phyloP scores from a whole-genome alignment of 2,888 invertebrate genomes.

The Ormyrus nitidulus region DNA sequence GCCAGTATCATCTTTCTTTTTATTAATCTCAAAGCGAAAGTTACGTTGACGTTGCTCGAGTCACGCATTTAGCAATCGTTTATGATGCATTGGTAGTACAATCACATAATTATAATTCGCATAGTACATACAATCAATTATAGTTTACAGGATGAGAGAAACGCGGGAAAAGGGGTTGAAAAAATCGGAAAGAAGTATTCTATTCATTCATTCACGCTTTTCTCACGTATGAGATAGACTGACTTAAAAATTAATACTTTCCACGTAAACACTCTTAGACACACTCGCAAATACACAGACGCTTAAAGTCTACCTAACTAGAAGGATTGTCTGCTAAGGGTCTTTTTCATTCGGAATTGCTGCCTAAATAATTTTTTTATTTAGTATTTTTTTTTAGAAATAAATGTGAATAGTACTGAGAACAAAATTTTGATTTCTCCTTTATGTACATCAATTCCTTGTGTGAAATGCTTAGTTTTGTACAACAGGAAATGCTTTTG shows the following conservation, averaged over 20 bases:
- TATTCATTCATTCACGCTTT: constrained; percentile 26
- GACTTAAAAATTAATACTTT: constrained; percentile 71
- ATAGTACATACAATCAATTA: constrained; percentile 55
- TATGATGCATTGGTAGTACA: constrained; percentile 34
- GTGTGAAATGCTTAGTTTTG: constrained; percentile 34
- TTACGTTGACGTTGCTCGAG: constrained; percentile 3
- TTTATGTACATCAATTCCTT: constrained; percentile 49
- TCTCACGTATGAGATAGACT: constrained; percentile 49
- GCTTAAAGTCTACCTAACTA: constrained; percentile 65
- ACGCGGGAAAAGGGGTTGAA: constrained; percentile 52
- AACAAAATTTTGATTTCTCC: constrained; percentile 2
- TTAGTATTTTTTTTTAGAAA: not conserved
- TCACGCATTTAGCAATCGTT: not conserved
- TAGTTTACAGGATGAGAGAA: constrained; percentile 41
- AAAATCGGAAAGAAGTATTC: constrained; percentile 49
- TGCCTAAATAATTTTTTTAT: not conserved
- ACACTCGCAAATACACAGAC: constrained; percentile 61
- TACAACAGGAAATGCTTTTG: not conserved
- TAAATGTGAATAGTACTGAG: not conserved
- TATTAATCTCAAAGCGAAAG: constrained; percentile 44
- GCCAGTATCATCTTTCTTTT: constrained; percentile 21
- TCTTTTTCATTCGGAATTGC: constrained; percentile 63
- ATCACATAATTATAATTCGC: constrained; percentile 55
- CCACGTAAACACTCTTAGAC: constrained; percentile 60
- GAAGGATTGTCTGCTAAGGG: constrained; percentile 69